These are phyloP conservation scores for Acleris holmiana DNA, from an alignment of 2,888 invertebrate species.

Conservation along the genomic window DNA sequence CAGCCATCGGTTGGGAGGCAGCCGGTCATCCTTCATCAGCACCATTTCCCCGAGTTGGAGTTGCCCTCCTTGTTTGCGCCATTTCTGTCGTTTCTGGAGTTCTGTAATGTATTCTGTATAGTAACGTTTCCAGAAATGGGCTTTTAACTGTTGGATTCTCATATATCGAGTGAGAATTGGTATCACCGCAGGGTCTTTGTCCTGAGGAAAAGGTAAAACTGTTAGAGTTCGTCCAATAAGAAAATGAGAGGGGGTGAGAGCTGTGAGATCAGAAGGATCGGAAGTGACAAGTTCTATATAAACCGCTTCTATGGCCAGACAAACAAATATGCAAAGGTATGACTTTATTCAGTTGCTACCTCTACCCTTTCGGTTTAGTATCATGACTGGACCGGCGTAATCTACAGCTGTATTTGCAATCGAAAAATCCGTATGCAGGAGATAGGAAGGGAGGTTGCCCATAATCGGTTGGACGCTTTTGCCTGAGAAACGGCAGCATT, in stretches of 20 bases:
- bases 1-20: conserved; percentile 34
- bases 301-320: conserved; percentile 5
- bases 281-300: too few relatives aligned
- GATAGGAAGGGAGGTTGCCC: conserved; percentile 40
- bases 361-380: conserved; percentile 42
- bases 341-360: conserved; percentile 39
- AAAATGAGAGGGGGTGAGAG: too few relatives aligned
- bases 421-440: conserved; percentile 38
- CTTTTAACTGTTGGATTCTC: conserved; percentile 1
- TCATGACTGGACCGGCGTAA: conserved; percentile 43
- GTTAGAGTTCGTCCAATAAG: too few relatives aligned
- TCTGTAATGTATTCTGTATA: conserved; percentile 43
- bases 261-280: too few relatives aligned
- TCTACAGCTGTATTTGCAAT: conserved; percentile 40
- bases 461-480: conserved; percentile 40
- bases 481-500: conserved; percentile 37
- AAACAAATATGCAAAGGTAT: conserved; percentile 44
- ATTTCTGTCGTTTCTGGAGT: conserved; percentile 42
- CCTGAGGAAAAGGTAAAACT: conserved; percentile 15
- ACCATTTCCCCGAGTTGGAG: conserved; percentile 37
- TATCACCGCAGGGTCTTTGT: not conserved
- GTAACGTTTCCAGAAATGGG: conserved; percentile 18
- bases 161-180: not conserved
- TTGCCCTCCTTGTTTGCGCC: conserved; percentile 29
- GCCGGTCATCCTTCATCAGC: conserved; percentile 40